phyloP scores from a whole-genome alignment of 2,797 vertebrate genomes.

The Poecilia picta region DNA sequence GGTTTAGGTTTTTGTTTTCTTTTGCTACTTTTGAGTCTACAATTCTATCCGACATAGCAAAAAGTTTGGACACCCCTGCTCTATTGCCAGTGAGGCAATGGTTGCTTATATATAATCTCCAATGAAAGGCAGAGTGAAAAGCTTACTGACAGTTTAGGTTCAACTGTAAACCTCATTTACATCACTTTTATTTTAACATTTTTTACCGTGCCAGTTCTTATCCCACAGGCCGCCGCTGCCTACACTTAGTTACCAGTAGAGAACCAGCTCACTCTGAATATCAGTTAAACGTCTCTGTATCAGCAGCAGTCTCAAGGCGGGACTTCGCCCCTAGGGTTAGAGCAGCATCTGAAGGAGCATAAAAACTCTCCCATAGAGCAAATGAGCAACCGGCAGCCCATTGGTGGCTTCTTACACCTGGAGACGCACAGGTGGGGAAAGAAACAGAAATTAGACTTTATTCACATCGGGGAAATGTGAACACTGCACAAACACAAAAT shows the following conservation, averaged over 20 bases:
- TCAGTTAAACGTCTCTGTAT: slow-evolving; percentile 89
- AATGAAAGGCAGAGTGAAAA: slow-evolving; percentile 59
- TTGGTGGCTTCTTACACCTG: slow-evolving; percentile 88
- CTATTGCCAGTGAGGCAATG: slow-evolving; percentile 27
- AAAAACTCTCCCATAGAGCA: slow-evolving; percentile 88
- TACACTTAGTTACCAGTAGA: slow-evolving; percentile 91
- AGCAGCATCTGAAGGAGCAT: slow-evolving; percentile 96
- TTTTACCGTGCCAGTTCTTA: slow-evolving; percentile 72
- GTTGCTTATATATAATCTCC: slow-evolving; percentile 39
- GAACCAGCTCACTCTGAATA: slow-evolving; percentile 97
- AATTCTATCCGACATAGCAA: no score
- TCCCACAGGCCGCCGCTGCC: slow-evolving; percentile 79
- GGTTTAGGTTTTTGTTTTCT: no score
- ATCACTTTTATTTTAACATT: slow-evolving; percentile 7
- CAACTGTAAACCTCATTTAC: slow-evolving; percentile 53
- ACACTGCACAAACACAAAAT: no score
- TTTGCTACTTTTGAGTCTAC: no score
- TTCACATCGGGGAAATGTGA: neutral
- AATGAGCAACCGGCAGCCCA: slow-evolving; percentile 87
- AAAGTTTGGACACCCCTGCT: slow-evolving; percentile 14
- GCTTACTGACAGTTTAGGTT: slow-evolving; percentile 68
- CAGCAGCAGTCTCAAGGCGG: slow-evolving; percentile 93
- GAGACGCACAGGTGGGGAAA: slow-evolving; percentile 7
- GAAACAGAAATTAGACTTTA: neutral
- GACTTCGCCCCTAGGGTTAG: slow-evolving; percentile 87